Percentiles rank a stretch among this genome's conserved stretches.
phyloP scores from a whole-genome alignment of 2,888 invertebrate species.

The Parnassius mnemosyne region DNA sequence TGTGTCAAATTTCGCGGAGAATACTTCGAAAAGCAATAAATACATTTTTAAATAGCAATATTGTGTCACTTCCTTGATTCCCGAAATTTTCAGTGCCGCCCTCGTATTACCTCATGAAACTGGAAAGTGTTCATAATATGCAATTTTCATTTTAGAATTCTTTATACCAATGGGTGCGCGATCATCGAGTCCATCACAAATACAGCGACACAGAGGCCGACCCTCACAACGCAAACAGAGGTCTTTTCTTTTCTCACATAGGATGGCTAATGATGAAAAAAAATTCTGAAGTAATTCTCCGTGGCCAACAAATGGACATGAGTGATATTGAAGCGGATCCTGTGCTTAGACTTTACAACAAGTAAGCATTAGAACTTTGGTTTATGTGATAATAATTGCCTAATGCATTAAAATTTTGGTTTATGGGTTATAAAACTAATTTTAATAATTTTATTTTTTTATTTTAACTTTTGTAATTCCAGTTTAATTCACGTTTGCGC shows the following conservation, averaged over 20 bases:
- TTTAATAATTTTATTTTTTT: too few relatives aligned
- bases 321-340: conserved; percentile 88
- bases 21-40: too few relatives aligned
- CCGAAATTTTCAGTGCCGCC: too few relatives aligned
- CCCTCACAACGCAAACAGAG: conserved; percentile 90
- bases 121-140: too few relatives aligned
- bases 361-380: conserved; percentile 65
- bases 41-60: too few relatives aligned
- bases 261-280: conserved; percentile 93
- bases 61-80: too few relatives aligned
- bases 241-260: conserved; percentile 94
- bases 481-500: too few relatives aligned
- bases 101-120: too few relatives aligned
- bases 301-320: conserved; percentile 88
- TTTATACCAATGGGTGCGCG: conserved; percentile 81
- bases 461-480: too few relatives aligned
- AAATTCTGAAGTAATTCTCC: conserved; percentile 87
- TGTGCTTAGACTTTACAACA: conserved; percentile 86
- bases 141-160: conserved; percentile 51
- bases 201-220: conserved; percentile 92
- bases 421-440: too few relatives aligned
- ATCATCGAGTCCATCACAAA: conserved; percentile 89
- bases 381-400: too few relatives aligned
- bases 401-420: conserved; percentile 28
- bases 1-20: too few relatives aligned